phyloP scores from a whole-genome alignment of 2,888 invertebrate species.

The Volucella zonaria region DNA sequence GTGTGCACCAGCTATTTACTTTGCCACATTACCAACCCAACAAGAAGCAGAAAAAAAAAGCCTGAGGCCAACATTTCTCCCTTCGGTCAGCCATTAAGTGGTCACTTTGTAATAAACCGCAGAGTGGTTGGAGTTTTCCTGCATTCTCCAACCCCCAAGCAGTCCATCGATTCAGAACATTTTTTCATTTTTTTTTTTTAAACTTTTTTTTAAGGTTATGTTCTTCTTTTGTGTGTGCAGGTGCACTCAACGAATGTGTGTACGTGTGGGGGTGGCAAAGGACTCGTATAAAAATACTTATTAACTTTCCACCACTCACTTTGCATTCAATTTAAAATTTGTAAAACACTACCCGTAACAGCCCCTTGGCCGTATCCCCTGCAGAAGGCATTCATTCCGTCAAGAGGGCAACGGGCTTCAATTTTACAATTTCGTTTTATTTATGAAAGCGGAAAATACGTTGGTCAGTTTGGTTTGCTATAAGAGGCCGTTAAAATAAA shows the following conservation, averaged over 20 bases:
- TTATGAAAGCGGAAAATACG: slow-evolving; percentile 72
- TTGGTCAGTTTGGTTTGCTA: slow-evolving; percentile 69
- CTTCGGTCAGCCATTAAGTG: slow-evolving; percentile 64
- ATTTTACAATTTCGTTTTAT: slow-evolving; percentile 74
- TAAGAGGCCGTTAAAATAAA: slow-evolving; percentile 61
- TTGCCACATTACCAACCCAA: slow-evolving; percentile 7
- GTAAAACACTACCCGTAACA: slow-evolving; percentile 31
- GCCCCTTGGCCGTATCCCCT: slow-evolving; percentile 17
- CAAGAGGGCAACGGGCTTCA: slow-evolving; percentile 65
- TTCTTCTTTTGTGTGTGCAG: background rate
- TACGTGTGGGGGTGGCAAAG: slow-evolving; percentile 52
- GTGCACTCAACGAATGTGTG: slow-evolving; percentile 17
- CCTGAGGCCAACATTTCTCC: slow-evolving; percentile 33
- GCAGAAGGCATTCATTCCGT: slow-evolving; percentile 16
- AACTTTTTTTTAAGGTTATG: slow-evolving; percentile 14
- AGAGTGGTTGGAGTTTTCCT: slow-evolving; percentile 56
- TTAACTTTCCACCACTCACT: slow-evolving; percentile 71
- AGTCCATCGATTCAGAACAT: slow-evolving; percentile 1
- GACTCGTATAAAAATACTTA: slow-evolving; percentile 66
- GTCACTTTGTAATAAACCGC: slow-evolving; percentile 73
- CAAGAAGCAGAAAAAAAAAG: slow-evolving; percentile 21
- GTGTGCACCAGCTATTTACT: slow-evolving; percentile 58
- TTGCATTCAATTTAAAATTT: slow-evolving; percentile 37
- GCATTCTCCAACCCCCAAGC: background rate
- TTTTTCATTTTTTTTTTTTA: too few relatives aligned